Percentiles rank a stretch among this genome's conserved stretches.
Evolutionary conservation across 2,797 vertebrate species (phyloP).

Genomic region (Ctenochaetus hawaiiensis): DNA sequence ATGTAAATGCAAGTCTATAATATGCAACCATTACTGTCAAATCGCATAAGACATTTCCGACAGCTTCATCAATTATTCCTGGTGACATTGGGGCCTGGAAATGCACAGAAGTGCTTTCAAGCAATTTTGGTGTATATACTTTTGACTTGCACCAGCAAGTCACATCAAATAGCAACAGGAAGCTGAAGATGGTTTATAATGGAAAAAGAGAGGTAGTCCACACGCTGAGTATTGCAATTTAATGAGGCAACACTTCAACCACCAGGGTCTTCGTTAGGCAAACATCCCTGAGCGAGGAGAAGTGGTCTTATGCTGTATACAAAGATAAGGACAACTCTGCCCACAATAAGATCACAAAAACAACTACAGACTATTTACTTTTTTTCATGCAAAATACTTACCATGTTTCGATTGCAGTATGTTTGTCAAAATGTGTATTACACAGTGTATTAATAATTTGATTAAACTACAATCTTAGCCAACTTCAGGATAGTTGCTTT

Average conservation of each 20-base stretch:
- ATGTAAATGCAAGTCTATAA: constrained; percentile 26
- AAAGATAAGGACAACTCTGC: constrained; percentile 1
- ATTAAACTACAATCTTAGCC: neutral
- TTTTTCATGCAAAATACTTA: neutral
- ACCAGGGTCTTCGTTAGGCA: constrained; percentile 16
- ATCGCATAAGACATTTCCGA: constrained; percentile 18
- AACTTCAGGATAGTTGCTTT: neutral
- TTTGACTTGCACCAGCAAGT: constrained; percentile 17
- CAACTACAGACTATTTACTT: neutral
- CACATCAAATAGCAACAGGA: constrained; percentile 26
- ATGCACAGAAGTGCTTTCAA: constrained; percentile 18
- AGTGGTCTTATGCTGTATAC: neutral
- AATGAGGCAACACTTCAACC: constrained; percentile 29
- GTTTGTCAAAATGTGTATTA: constrained; percentile 11
- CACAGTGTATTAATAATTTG: neutral
- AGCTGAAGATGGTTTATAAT: constrained; percentile 23
- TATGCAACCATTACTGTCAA: constrained; percentile 28
- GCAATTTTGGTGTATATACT: constrained; percentile 9
- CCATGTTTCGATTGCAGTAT: neutral
- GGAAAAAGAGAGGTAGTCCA: constrained; percentile 20
- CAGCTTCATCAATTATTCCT: constrained; percentile 26
- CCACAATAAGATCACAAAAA: constrained; percentile 5
- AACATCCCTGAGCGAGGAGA: constrained; percentile 14
- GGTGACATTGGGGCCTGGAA: neutral
- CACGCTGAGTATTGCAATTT: constrained; percentile 27